Evolutionary conservation across 2,797 vertebrate genomes (phyloP), one percentile per base, ranked within the genome.

Genomic region (Bryconaethiops microstoma): DNA sequence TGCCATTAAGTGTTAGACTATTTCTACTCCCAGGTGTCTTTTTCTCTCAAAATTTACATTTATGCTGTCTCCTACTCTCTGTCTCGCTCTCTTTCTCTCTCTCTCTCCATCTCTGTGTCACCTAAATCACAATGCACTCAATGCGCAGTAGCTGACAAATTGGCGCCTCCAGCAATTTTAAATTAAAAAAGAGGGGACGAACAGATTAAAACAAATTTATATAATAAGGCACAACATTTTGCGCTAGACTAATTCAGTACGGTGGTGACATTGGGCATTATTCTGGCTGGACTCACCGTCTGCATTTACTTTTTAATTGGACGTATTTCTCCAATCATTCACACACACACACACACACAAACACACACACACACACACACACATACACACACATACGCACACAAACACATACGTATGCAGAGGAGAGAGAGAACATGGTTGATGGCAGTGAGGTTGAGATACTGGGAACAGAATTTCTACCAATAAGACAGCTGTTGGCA

Each of bases 141-240:
- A 16, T 39, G 35, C 25, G 40, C 67, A 67, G 60, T 35, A 73
- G 42, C 19, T 64, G 59, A 74, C 65, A 21, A 40, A 82, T 74
- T 74, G 52, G 16, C 14, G 64, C 69, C 75, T 67, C 52, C 39
- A 68, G 75, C 76, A 39, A 67, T 76, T 77, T 70, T 68, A 76
- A 67, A 68, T 82, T 50, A 76, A 73, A 55, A 72, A 55, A 39
- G 25, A n/a, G 23, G 21, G 23, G 8, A 35, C 23, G 52, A 67
- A 73, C 68, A 21, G 74, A 67, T 82, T 65, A 77, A 71, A 81
- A 23, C 74, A 64, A 62, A 48, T 69, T 54, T 39, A 64, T 54
- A 67, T 76, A 76, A 76, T 67, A 64, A 63, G 48, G 25, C 14
- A 42, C 48, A 65, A 39, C 23, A 52, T 67, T 65, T 65, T 65